Base-by-base conservation (phyloP, 2,888 invertebrate genomes). In the Cantharis rufa region DNA sequence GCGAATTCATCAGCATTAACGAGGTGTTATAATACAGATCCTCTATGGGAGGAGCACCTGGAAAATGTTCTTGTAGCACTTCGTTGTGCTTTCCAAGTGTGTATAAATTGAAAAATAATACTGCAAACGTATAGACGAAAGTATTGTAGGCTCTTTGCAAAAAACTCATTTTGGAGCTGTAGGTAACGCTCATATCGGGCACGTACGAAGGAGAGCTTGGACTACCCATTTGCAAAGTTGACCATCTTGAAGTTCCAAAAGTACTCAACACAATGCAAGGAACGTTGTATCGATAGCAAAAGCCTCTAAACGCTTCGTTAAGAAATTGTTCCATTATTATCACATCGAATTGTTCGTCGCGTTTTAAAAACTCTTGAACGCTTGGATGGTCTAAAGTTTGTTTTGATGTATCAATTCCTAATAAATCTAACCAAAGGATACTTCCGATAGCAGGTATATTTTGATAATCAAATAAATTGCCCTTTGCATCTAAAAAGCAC, bases 121-220 rank as follows among this genome's bases (percentile, higher is more conserved):
- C 27, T n/a, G 61, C 16, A 10, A 15, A 15, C 5, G 71, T 10
- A 11, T 66, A 70, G 0, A 75, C 7, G 5, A 81, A 24, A 7
- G 74, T 61, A 24, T 80, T 80, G 15, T 70, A n/a, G 13, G 77
- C 13, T 61, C 81, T 69, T 27, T 79, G 74, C 24, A 63, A 64
- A 61, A 81, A 81, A 13, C 13, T 74, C 71, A 73, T 79, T 48
- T 73, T 48, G 3, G 18, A n/a, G 1, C 73, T 15, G 10, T 48
- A 32, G 3, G 66, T 28, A 5, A 70, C n/a, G 9, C 48, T 88
- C 11, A 86, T 86, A 68, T 89, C 88, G 0, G 90, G 89, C 48
- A 90, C 88, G 83, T 88, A 89, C 0, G 90, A 88, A 83, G 88
- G 88, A 0, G 89, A 88, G 1, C 84, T 85, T 1, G 89, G 86